A percentile compares a stretch with the other conserved stretches of the same genome.
Evolutionary conservation across 2,113 vertebrate genomes (phyloP).

Genomic region (Marcusenius ussheri): DNA sequence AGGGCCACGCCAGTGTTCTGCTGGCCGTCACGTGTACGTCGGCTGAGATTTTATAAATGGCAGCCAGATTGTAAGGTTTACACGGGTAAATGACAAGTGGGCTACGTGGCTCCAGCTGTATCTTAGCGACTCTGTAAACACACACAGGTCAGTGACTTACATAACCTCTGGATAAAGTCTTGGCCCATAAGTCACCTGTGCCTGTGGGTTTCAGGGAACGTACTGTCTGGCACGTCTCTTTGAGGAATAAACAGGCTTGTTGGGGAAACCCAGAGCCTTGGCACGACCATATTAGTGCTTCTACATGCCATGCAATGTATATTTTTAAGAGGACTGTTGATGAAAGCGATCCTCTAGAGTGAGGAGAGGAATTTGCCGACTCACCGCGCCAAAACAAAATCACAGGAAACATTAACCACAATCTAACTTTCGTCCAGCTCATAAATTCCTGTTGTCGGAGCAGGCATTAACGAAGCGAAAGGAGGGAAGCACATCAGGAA

Average conservation of each 20-base stretch:
- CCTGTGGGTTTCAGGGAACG: background rate
- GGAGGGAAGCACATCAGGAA: background rate
- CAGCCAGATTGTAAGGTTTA: background rate
- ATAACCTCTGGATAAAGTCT: background rate
- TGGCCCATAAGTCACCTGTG: background rate
- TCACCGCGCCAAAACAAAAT: background rate
- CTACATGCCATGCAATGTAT: background rate
- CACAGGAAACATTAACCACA: background rate
- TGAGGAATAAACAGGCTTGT: background rate
- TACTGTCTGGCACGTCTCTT: background rate
- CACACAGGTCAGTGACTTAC: background rate
- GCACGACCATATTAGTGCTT: background rate
- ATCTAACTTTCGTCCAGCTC: background rate
- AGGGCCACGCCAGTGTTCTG: background rate
- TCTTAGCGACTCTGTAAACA: background rate
- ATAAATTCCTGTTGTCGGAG: background rate
- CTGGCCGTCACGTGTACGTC: background rate
- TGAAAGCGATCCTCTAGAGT: background rate
- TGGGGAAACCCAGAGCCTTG: background rate
- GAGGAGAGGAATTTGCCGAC: background rate
- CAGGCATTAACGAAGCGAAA: background rate
- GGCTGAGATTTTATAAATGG: background rate
- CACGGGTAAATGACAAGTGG: background rate
- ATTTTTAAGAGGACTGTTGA: background rate
- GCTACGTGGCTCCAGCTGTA: background rate